Evolutionary conservation across 2,113 vertebrate genomes (phyloP), one percentile per base, ranked within the genome.

Genomic region (Thoracochromis brauschi): DNA sequence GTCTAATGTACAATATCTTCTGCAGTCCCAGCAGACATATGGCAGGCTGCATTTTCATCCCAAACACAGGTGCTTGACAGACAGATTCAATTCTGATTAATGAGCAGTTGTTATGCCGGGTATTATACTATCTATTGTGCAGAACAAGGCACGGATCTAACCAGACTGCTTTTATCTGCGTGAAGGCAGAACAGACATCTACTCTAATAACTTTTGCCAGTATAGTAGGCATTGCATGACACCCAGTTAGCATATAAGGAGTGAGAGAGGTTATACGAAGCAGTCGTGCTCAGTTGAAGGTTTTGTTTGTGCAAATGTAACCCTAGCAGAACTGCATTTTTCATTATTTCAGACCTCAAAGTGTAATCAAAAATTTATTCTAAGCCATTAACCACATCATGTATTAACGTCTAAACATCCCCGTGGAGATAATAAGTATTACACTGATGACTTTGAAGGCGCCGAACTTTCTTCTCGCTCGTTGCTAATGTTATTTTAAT

Each of bases 1-100:
- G 81, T 65, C 83, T 85, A 80, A 80, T 80, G 63, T 26, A 82
- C 85, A 92, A 75, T 79, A 63, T 84, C 89, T 31, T 57, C 16
- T 21, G 4, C 75, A 33, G 16, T 89, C 85, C 80, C 40, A 60
- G 17, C 16, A 57, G 86, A 86, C 91, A 82, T 88, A 82, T 86
- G 85, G 80, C 87, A 88, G 71, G 40, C 84, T 5, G 14, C 49
- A 42, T 58, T 9, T 2, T 29, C 45, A 55, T 65, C 45, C 47
- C n/a, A 85, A 87, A 89, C 85, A 83, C 91, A 83, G 81, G 68
- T 91, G 87, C 80, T 83, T 86, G 86, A 89, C 85, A 86, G 85
- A 85, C 82, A 88, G 54, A 87, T 81, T 89, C 88, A 81, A 54
- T 90, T 93, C 87, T 83, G 82, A 80, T 88, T 93, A 93, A 94